A percentile compares a stretch with the other conserved stretches of the same genome.
These are phyloP conservation scores for Trogon surrucura DNA, from an alignment of 2,113 vertebrate genomes.

Conservation along the genomic window DNA sequence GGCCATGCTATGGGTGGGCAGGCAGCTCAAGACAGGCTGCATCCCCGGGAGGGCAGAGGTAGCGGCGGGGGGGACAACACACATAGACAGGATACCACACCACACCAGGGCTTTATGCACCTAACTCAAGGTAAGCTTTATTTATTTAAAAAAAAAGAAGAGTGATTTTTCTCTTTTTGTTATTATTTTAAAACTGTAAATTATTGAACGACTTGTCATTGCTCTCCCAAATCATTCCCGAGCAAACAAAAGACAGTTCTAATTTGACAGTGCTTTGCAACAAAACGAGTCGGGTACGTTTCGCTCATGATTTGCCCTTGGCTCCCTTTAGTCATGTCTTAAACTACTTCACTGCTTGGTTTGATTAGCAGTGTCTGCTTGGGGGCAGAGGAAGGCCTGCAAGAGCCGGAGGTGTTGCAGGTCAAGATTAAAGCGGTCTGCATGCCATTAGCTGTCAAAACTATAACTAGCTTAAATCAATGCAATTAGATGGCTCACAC, in stretches of 20 bases:
- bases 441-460: neutral
- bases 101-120: neutral
- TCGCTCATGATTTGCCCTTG: neutral
- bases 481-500: neutral
- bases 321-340: neutral
- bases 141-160: neutral
- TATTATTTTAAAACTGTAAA: neutral
- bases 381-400: neutral
- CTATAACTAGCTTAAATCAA: neutral
- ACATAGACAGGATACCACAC: neutral
- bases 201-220: neutral
- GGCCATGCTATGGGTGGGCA: neutral
- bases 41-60: accelerated
- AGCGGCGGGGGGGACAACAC: neutral
- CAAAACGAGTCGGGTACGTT: neutral
- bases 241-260: neutral
- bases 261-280: neutral
- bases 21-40: neutral
- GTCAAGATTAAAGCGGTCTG: constrained; percentile 13
- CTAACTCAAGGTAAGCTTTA: neutral
- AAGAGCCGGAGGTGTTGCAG: neutral
- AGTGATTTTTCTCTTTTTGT: neutral
- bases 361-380: neutral
- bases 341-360: neutral
- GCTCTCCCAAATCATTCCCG: neutral